Evolutionary conservation across 2,113 vertebrate genomes (phyloP).

Genomic region (Sylvia atricapilla): DNA sequence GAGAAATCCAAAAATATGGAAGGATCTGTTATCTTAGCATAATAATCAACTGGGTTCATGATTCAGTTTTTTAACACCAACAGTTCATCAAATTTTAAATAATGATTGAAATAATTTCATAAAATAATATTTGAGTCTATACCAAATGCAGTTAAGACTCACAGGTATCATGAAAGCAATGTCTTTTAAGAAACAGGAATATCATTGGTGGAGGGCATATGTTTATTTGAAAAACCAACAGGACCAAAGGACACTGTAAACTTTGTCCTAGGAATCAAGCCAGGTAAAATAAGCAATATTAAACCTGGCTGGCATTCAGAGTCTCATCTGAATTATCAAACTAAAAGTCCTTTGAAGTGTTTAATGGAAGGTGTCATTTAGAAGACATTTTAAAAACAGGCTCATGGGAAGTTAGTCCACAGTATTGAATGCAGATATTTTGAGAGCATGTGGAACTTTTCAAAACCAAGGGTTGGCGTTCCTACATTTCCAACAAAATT

Average conservation of each 20-base stretch:
- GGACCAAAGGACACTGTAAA: neutral
- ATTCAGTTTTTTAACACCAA: neutral
- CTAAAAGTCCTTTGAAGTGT: neutral
- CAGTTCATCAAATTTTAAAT: neutral
- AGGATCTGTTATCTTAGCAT: neutral
- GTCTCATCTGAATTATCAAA: neutral
- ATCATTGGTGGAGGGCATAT: neutral
- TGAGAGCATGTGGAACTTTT: neutral
- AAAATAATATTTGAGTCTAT: neutral
- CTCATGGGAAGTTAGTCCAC: neutral
- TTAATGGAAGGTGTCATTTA: neutral
- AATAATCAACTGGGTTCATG: neutral
- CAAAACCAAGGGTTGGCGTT: neutral
- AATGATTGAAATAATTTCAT: neutral
- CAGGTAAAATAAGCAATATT: slow-evolving; percentile 24
- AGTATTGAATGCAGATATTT: neutral
- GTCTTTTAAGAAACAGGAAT: neutral
- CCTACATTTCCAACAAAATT: neutral
- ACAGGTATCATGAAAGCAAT: neutral
- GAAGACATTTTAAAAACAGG: neutral
- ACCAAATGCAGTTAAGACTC: neutral
- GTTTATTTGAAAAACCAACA: slow-evolving; percentile 10
- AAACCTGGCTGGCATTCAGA: slow-evolving; percentile 21
- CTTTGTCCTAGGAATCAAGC: slow-evolving; percentile 20
- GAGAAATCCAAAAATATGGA: neutral